Conservation (phyloP, 2,888 invertebrate species). For the Allophyes oxyacanthae region DNA sequence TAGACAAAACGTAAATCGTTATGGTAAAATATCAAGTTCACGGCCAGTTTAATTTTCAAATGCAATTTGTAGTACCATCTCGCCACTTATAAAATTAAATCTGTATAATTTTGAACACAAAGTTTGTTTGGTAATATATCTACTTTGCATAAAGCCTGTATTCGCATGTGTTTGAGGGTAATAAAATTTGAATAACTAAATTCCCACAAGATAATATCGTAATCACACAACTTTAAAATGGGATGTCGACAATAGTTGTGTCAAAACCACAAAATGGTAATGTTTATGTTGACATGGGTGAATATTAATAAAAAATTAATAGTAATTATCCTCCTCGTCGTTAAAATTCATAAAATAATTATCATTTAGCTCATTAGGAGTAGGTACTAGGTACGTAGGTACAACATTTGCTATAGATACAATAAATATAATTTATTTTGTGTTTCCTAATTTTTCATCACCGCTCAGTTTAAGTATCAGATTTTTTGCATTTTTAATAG, state of each 20-base stretch:
- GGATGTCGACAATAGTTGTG: constrained; percentile 28
- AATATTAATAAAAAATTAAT: not conserved
- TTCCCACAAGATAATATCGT: constrained; percentile 45
- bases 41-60: constrained; percentile 8
- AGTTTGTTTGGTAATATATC: constrained; percentile 53
- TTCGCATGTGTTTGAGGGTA: constrained; percentile 43
- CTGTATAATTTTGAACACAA: constrained; percentile 39
- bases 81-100: constrained; percentile 9
- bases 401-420: too few relatives aligned
- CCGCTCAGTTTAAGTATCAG: too few relatives aligned
- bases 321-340: not conserved
- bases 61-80: constrained; percentile 16
- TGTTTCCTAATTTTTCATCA: too few relatives aligned
- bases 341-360: not conserved
- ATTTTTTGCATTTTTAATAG: too few relatives aligned
- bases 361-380: not conserved
- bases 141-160: constrained; percentile 56
- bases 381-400: too few relatives aligned
- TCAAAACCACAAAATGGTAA: constrained; percentile 21
- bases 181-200: constrained; percentile 59
- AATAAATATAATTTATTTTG: too few relatives aligned
- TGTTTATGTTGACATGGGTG: not conserved
- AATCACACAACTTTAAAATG: constrained; percentile 47
- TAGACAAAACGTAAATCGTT: constrained; percentile 3
- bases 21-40: constrained; percentile 24